Evolutionary conservation across 2,888 invertebrate genomes (phyloP), one percentile per base, ranked within the genome.

Genomic region (Celastrina argiolus): DNA sequence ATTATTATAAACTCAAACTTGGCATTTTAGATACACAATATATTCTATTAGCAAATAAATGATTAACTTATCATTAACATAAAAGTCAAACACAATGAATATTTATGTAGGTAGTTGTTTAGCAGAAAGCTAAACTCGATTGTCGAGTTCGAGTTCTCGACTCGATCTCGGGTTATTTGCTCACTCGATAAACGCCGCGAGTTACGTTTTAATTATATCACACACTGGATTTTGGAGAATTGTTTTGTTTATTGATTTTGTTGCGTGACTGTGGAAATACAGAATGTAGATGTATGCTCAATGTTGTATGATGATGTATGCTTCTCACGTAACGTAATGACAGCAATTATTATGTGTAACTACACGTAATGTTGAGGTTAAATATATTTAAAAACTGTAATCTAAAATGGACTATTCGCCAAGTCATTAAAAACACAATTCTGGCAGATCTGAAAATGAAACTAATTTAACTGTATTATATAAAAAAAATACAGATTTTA

Each of bases 41-140:
- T n/a, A n/a, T n/a, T n/a, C n/a, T n/a, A n/a, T n/a, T n/a, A n/a
- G n/a, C n/a, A n/a, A n/a, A n/a, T 7, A 16, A 4, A 12, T 2
- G 3, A 16, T 16, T 42, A 16, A 28, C 28, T 16, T 41, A 22
- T 7, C 8, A 45, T 64, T 65, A 41, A 28, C 31, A 18, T 16
- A 26, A 41, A 41, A 12, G 28, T 41, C 26, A 58, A 28, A 12
- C 18, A 12, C 26, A 58, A 80, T 83, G 79, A 83, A 83, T 83
- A 81, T 82, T 78, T 77, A 81, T 80, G 78, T 77, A 73, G 77
- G n/a, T n/a, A n/a, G n/a, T 78, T 79, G 74, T 75, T 68, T 73
- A 69, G 74, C 39, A 74, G 74, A 71, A 71, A 77, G 77, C 77
- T 79, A 76, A 81, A 81, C 80, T 78, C 73, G 80, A 79, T 66